phyloP scores from a whole-genome alignment of 1,140 invertebrate species.

The Lasioglossum albipes region DNA sequence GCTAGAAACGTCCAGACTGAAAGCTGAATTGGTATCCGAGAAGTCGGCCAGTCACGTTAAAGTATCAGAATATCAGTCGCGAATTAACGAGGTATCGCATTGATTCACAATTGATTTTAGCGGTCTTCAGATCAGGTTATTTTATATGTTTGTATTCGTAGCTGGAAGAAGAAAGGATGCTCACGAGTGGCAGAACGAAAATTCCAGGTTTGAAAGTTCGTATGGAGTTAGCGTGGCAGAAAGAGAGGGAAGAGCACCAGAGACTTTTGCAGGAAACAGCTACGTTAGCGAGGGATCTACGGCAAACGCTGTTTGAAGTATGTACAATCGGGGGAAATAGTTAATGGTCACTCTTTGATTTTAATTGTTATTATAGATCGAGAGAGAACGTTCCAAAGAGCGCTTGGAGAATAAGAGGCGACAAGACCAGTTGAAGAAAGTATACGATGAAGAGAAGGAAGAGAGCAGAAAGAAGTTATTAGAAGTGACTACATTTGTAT shows the following conservation, averaged over 20 bases:
- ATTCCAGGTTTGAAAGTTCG: constrained; percentile 92
- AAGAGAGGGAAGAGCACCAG: constrained; percentile 95
- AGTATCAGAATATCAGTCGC: constrained; percentile 93
- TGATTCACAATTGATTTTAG: too few species aligned
- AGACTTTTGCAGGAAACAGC: constrained; percentile 94
- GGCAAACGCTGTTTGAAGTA: constrained; percentile 92
- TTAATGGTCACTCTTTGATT: background rate
- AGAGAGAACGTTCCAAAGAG: constrained; percentile 93
- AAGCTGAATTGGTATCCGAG: constrained; percentile 94
- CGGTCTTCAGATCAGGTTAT: constrained; percentile 1
- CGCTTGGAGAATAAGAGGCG: constrained; percentile 91
- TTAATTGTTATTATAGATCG: constrained; percentile 80
- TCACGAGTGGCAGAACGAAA: constrained; percentile 90
- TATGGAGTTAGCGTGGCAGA: constrained; percentile 97
- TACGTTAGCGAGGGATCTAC: constrained; percentile 91
- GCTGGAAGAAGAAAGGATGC: constrained; percentile 90
- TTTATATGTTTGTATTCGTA: constrained; percentile 66
- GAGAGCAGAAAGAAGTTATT: constrained; percentile 91
- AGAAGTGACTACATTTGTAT: constrained; percentile 77
- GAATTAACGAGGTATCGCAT: constrained; percentile 89
- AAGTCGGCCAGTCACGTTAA: constrained; percentile 93
- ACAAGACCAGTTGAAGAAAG: constrained; percentile 90
- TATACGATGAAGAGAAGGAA: constrained; percentile 92
- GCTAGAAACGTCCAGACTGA: constrained; percentile 90
- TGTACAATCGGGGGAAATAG: too few species aligned